phyloP scores from a whole-genome alignment of 2,113 vertebrate species.

The Mesoclemmys tuberculata region DNA sequence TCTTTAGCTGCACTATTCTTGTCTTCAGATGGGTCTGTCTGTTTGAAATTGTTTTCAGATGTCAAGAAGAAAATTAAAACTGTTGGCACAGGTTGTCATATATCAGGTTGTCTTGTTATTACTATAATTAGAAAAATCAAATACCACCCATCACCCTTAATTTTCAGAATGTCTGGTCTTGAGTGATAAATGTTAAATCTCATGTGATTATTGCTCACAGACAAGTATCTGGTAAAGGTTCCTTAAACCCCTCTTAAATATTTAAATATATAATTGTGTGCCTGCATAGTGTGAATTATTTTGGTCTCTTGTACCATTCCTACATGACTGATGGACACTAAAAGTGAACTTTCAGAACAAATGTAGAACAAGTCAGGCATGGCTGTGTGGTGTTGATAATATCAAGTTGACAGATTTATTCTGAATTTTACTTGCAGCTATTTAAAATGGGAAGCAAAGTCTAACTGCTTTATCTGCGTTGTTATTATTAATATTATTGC shows the following conservation, averaged over 20 bases:
- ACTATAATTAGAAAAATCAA: neutral
- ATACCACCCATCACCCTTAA: neutral
- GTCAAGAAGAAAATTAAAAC: constrained; percentile 47
- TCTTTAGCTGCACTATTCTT: constrained; percentile 4
- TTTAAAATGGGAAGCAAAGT: constrained; percentile 63
- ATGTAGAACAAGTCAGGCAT: constrained; percentile 46
- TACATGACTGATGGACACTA: constrained; percentile 3
- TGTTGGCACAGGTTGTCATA: constrained; percentile 15
- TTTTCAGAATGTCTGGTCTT: constrained; percentile 33
- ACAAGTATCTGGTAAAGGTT: constrained; percentile 47
- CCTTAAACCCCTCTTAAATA: constrained; percentile 25
- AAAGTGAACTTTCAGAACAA: constrained; percentile 55
- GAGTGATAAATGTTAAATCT: neutral
- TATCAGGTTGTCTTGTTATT: constrained; percentile 46
- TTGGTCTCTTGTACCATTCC: neutral
- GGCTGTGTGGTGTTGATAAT: constrained; percentile 61
- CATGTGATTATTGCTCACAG: constrained; percentile 34
- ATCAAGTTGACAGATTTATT: constrained; percentile 66
- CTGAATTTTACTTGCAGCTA: constrained; percentile 62
- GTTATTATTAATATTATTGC: constrained; percentile 19
- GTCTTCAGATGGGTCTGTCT: constrained; percentile 34
- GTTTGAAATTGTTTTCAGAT: constrained; percentile 45
- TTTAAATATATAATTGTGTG: constrained; percentile 5
- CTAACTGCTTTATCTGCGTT: constrained; percentile 48
- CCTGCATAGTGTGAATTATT: neutral